A percentile compares a stretch with the other conserved stretches of the same genome.
Evolutionary conservation across 2,113 vertebrate genomes (phyloP).

Genomic region (Pristiophorus japonicus): DNA sequence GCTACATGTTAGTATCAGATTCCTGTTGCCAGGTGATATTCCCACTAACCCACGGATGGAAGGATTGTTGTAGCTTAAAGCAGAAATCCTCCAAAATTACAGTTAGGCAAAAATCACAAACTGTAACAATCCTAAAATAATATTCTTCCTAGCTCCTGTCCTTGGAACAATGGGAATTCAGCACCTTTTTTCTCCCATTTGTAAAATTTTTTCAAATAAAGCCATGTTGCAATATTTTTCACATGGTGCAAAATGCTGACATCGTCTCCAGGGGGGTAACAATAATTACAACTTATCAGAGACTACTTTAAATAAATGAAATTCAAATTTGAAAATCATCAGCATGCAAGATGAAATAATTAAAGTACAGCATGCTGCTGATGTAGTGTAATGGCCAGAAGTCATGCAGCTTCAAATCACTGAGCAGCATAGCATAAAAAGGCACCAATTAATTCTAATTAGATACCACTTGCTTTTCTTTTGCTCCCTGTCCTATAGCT

Average conservation of each 20-base stretch:
- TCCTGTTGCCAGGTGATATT: neutral
- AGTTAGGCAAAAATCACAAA: neutral
- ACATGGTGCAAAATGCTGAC: neutral
- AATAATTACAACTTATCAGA: neutral
- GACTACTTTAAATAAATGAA: neutral
- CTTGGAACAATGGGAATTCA: neutral
- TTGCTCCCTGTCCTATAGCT: neutral
- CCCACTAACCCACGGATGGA: neutral
- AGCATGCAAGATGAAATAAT: neutral
- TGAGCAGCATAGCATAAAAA: neutral
- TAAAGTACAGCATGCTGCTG: neutral
- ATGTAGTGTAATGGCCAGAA: neutral
- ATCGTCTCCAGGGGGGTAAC: neutral
- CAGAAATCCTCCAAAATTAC: neutral
- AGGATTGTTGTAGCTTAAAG: neutral
- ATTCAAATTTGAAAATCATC: conserved; percentile 14
- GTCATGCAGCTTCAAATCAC: neutral
- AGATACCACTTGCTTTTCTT: neutral
- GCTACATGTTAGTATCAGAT: neutral
- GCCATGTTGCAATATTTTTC: neutral
- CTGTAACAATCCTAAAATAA: neutral
- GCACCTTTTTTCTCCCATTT: neutral
- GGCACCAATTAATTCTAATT: neutral
- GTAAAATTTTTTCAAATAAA: neutral
- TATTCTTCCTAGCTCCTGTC: neutral